A percentile compares a stretch with the other conserved stretches of the same genome.
These are phyloP conservation scores for Macroglossus sobrinus DNA, from an alignment of 2,113 vertebrate species.

Conservation along the genomic window DNA sequence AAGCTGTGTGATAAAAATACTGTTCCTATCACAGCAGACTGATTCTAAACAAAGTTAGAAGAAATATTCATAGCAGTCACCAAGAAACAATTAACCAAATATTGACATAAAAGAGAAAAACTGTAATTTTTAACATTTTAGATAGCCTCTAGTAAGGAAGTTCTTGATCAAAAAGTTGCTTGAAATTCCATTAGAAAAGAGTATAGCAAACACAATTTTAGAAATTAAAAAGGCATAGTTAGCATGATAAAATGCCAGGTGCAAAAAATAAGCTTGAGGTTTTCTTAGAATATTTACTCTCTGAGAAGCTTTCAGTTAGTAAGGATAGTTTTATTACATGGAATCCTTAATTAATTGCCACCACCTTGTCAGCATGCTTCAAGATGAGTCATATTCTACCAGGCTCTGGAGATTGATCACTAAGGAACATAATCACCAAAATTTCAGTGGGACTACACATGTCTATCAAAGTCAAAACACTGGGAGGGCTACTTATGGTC, in stretches of 20 bases:
- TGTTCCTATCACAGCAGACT: not conserved
- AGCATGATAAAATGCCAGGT: constrained; percentile 28
- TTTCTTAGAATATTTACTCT: constrained; percentile 29
- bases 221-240: constrained; percentile 41
- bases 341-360: constrained; percentile 60
- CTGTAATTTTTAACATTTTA: not conserved
- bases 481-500: not conserved
- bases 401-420: not conserved
- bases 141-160: not conserved
- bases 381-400: not conserved
- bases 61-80: not conserved
- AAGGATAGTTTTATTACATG: constrained; percentile 38
- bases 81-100: constrained; percentile 16
- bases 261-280: not conserved
- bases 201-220: constrained; percentile 58
- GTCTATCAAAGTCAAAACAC: not conserved
- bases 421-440: not conserved
- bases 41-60: not conserved
- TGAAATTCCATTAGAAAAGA: constrained; percentile 73
- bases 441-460: not conserved
- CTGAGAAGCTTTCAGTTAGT: not conserved
- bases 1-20: not conserved
- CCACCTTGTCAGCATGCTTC: not conserved
- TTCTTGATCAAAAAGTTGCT: constrained; percentile 63
- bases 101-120: not conserved